Conservation (phyloP, 2,888 invertebrate genomes). For the Actias luna region DNA sequence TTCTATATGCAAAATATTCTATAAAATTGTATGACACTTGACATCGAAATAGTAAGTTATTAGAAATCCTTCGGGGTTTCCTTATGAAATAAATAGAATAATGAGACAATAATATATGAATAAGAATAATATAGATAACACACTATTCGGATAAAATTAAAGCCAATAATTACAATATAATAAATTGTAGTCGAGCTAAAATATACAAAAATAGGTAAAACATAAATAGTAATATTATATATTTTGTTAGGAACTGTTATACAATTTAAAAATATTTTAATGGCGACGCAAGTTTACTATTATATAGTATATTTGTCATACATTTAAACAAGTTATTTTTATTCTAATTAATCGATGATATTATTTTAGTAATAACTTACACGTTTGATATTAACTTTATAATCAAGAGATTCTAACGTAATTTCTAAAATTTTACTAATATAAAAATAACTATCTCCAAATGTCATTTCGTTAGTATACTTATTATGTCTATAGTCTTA, state of each 20-base stretch:
- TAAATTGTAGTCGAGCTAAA: not conserved
- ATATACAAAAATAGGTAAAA: not conserved
- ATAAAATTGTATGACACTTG: too few species aligned
- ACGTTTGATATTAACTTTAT: not conserved
- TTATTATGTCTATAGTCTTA: not conserved
- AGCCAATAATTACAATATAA: too few species aligned
- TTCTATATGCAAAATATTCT: too few species aligned
- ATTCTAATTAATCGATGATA: not conserved
- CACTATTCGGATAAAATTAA: too few species aligned
- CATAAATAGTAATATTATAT: not conserved
- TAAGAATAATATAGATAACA: too few species aligned
- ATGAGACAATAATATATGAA: too few species aligned
- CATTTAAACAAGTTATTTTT: not conserved
- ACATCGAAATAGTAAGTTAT: too few species aligned
- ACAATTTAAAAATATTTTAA: not conserved
- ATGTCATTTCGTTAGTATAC: not conserved
- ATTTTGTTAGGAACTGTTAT: not conserved
- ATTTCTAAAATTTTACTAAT: not conserved
- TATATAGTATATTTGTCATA: not conserved
- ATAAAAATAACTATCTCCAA: not conserved
- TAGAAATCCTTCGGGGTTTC: too few species aligned
- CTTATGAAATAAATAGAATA: too few species aligned
- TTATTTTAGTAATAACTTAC: not conserved
- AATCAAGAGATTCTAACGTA: not conserved
- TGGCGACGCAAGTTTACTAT: not conserved